A percentile compares a stretch with the other conserved stretches of the same genome.
Evolutionary conservation across 1,140 invertebrate genomes (phyloP).

Genomic region (Lycorma delicatula): DNA sequence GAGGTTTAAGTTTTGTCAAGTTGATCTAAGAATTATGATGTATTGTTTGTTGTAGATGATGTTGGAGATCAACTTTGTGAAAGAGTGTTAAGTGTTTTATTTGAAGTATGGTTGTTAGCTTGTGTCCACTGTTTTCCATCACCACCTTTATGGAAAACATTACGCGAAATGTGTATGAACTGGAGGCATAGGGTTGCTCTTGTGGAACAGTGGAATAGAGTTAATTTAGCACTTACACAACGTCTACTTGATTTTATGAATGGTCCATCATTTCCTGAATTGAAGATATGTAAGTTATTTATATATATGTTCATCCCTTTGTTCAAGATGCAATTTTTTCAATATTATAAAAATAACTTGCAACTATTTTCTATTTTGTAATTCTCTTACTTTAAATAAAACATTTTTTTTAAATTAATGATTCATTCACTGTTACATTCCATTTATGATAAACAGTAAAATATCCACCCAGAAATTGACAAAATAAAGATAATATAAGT

Average conservation of each 20-base stretch:
- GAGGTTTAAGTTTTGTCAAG: too few species aligned
- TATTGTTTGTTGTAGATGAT: constrained; percentile 52
- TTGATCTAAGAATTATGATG: too few species aligned
- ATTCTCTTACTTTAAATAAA: too few species aligned
- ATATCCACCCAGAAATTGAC: too few species aligned
- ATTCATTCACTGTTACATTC: too few species aligned
- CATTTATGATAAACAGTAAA: too few species aligned
- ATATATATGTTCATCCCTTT: background rate
- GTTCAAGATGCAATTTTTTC: too few species aligned
- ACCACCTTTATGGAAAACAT: constrained; percentile 90
- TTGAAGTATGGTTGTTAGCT: constrained; percentile 91
- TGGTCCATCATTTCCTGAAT: constrained; percentile 73
- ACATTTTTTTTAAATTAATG: too few species aligned
- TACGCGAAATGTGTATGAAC: constrained; percentile 82
- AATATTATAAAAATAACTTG: too few species aligned
- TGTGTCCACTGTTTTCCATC: constrained; percentile 86
- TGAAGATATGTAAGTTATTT: constrained; percentile 64
- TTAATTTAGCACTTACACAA: constrained; percentile 81
- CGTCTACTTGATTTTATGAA: constrained; percentile 80
- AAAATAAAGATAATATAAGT: too few species aligned
- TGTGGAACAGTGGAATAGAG: constrained; percentile 91
- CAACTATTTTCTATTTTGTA: too few species aligned
- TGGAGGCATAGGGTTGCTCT: constrained; percentile 90
- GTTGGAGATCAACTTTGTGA: constrained; percentile 92
- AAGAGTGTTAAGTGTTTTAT: constrained; percentile 82